phyloP scores from a whole-genome alignment of 2,888 invertebrate genomes.

The Liopterus haemorrhoidalis region DNA sequence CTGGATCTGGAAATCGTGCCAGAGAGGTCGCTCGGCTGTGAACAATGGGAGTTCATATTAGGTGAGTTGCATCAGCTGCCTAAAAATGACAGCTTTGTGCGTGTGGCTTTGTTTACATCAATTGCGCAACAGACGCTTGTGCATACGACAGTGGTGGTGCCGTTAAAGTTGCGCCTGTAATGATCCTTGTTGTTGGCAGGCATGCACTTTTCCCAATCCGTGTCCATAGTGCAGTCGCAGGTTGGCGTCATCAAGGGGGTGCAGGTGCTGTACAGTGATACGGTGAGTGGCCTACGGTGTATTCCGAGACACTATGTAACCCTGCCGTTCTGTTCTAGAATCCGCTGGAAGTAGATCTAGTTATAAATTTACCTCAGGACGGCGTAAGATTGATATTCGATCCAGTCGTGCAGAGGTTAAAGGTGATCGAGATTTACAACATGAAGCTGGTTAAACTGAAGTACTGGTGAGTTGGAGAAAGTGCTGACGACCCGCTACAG shows the following conservation, averaged over 20 bases:
- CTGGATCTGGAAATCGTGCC: conserved; percentile 95
- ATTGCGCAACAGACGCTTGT: conserved; percentile 21
- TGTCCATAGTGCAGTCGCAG: conserved; percentile 93
- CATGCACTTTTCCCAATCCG: conserved; percentile 97
- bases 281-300: conserved; percentile 54
- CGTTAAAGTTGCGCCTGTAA: no score
- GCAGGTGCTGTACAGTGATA: conserved; percentile 94
- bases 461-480: conserved; percentile 69
- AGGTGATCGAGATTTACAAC: conserved; percentile 96
- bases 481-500: neutral
- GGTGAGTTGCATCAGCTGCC: conserved; percentile 56
- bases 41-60: conserved; percentile 96
- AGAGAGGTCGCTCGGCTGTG: conserved; percentile 90
- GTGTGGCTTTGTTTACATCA: conserved; percentile 23
- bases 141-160: no score
- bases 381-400: conserved; percentile 96
- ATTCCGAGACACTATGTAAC: conserved; percentile 1
- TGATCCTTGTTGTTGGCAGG: conserved; percentile 60
- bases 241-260: conserved; percentile 92
- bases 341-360: conserved; percentile 90
- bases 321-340: conserved; percentile 62
- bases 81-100: conserved; percentile 21
- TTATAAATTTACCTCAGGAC: conserved; percentile 93
- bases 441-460: conserved; percentile 95
- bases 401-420: conserved; percentile 87